A percentile compares a stretch with the other conserved stretches of the same genome.
phyloP scores from a whole-genome alignment of 2,797 vertebrate species.

The Paguma larvata region DNA sequence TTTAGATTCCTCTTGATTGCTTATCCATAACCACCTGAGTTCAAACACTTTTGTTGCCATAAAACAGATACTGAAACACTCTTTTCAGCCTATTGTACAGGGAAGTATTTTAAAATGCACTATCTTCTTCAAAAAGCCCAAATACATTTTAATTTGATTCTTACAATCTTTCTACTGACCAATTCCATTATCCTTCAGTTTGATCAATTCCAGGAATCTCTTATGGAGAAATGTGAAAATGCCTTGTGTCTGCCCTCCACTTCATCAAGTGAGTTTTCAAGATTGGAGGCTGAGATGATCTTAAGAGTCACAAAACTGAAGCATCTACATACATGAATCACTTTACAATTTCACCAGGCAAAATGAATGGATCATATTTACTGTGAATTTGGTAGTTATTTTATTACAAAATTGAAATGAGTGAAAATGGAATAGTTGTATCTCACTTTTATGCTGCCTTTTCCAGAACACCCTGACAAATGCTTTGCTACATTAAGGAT shows the following conservation, averaged over 20 bases:
- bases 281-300: background rate
- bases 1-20: slow-evolving; percentile 71
- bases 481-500: background rate
- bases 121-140: slow-evolving; percentile 67
- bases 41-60: slow-evolving; percentile 56
- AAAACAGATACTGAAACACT: slow-evolving; percentile 43
- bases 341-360: background rate
- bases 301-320: background rate
- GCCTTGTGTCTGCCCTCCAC: slow-evolving; percentile 12
- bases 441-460: background rate
- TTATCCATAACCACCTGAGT: slow-evolving; percentile 54
- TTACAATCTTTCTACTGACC: slow-evolving; percentile 38
- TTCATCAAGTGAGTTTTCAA: slow-evolving; percentile 55
- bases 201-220: slow-evolving; percentile 68
- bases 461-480: background rate
- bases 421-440: background rate
- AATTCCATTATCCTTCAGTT: slow-evolving; percentile 46
- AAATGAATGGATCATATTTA: slow-evolving; percentile 41
- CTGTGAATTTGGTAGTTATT: background rate
- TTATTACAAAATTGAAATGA: background rate
- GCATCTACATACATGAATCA: background rate
- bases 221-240: slow-evolving; percentile 65
- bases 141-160: slow-evolving; percentile 66
- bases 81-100: slow-evolving; percentile 62
- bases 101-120: slow-evolving; percentile 66